phyloP scores from a whole-genome alignment of 1,140 invertebrate genomes.

The Musca domestica region DNA sequence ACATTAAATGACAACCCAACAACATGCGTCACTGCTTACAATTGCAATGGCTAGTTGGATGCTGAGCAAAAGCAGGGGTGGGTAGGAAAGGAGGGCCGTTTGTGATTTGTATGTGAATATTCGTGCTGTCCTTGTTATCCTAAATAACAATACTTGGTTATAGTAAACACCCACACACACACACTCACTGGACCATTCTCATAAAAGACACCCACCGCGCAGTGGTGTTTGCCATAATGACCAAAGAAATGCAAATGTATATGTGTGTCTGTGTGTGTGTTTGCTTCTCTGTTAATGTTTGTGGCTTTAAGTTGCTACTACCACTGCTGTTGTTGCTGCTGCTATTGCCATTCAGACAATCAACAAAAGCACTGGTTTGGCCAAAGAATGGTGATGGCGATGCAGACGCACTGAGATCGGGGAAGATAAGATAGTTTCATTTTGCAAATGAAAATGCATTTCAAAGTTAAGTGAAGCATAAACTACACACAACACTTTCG shows the following conservation, averaged over 20 bases:
- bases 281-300: not conserved
- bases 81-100: not conserved
- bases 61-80: not conserved
- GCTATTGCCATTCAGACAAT: not conserved
- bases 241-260: not conserved
- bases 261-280: not conserved
- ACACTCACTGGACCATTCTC: not conserved
- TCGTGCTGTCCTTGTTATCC: not conserved
- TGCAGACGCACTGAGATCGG: too few species aligned
- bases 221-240: too few species aligned
- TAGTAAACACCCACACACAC: not conserved
- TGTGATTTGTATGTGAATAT: not conserved
- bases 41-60: not conserved
- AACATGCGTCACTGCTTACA: not conserved
- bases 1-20: not conserved
- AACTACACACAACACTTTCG: conserved; percentile 11
- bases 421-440: not conserved
- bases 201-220: too few species aligned
- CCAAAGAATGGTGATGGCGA: not conserved
- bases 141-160: conserved; percentile 3
- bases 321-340: not conserved
- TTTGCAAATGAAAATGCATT: conserved; percentile 15
- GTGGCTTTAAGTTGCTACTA: not conserved
- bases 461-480: conserved; percentile 14
- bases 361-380: not conserved